These are phyloP conservation scores for Apodemus speciosus DNA, from an alignment of 2,113 vertebrate species.

Conservation along the genomic window DNA sequence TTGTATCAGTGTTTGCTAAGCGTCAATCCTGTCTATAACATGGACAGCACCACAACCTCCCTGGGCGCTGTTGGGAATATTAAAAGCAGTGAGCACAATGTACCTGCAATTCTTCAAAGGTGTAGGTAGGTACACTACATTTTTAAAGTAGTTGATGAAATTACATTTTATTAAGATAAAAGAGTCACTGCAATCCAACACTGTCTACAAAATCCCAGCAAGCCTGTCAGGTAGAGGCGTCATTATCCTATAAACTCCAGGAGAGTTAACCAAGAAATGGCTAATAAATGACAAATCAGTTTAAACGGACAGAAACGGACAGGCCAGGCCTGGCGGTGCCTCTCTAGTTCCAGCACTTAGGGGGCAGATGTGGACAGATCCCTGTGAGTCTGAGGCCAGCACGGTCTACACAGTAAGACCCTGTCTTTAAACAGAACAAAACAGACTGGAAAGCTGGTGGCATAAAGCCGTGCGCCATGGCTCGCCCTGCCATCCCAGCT, in stretches of 20 bases:
- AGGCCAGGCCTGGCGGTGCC: no score
- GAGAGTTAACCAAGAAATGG: not conserved
- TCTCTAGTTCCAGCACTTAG: not conserved
- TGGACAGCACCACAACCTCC: not conserved
- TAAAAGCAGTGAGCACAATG: not conserved
- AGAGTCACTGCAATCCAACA: not conserved
- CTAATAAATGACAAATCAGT: not conserved
- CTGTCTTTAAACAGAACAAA: not conserved
- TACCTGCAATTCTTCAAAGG: not conserved
- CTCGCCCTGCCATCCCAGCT: not conserved
- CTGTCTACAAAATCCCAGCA: not conserved
- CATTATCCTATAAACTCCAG: constrained; percentile 3
- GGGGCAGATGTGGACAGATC: not conserved
- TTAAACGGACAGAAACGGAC: constrained; percentile 40
- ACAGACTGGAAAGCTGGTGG: not conserved
- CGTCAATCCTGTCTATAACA: not conserved
- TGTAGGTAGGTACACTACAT: not conserved
- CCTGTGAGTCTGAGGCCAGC: not conserved
- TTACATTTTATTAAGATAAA: constrained; percentile 27
- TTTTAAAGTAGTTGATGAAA: not conserved
- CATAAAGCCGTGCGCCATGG: not conserved
- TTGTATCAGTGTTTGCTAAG: not conserved
- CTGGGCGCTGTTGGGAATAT: not conserved
- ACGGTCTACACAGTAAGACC: not conserved
- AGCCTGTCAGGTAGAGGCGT: not conserved